Percentiles rank a stretch among this genome's conserved stretches.
These are phyloP conservation scores for Lepidocolaptes lacrymiger DNA, from an alignment of 2,797 vertebrate species.

Conservation along the genomic window DNA sequence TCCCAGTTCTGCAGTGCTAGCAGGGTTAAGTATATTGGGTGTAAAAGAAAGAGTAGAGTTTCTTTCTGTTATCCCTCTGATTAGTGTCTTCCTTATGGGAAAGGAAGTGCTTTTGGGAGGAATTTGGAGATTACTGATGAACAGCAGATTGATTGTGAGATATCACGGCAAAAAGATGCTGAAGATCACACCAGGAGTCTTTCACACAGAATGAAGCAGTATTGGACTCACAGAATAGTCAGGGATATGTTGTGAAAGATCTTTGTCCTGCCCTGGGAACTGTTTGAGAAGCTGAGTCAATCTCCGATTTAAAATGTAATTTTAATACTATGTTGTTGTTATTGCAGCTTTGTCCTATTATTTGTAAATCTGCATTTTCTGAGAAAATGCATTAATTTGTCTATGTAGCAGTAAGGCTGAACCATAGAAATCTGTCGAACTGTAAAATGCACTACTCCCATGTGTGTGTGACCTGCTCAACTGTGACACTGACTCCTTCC, in stretches of 20 bases:
- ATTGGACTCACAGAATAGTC: not conserved
- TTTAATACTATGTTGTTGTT: not conserved
- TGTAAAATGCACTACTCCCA: not conserved
- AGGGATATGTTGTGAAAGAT: not conserved
- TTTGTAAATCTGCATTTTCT: not conserved
- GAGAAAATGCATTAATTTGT: not conserved
- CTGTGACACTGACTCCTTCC: not conserved
- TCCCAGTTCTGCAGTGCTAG: not conserved
- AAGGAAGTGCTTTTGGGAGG: not conserved
- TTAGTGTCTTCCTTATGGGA: not conserved
- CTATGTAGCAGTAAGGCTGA: not conserved
- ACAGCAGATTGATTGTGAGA: not conserved
- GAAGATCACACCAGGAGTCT: not conserved
- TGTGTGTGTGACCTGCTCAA: not conserved
- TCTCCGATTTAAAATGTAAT: not conserved
- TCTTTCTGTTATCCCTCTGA: not conserved
- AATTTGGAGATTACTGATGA: not conserved
- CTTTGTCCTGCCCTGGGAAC: not conserved
- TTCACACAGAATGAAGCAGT: not conserved
- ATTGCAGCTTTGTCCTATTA: not conserved
- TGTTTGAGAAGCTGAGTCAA: not conserved
- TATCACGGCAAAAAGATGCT: not conserved
- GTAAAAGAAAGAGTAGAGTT: not conserved
- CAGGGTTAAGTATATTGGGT: fast-evolving
- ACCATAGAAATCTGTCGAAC: not conserved